Percentiles rank a stretch among this genome's conserved stretches.
Conservation (phyloP, 2,797 vertebrate species). For the Siniperca undulata region DNA sequence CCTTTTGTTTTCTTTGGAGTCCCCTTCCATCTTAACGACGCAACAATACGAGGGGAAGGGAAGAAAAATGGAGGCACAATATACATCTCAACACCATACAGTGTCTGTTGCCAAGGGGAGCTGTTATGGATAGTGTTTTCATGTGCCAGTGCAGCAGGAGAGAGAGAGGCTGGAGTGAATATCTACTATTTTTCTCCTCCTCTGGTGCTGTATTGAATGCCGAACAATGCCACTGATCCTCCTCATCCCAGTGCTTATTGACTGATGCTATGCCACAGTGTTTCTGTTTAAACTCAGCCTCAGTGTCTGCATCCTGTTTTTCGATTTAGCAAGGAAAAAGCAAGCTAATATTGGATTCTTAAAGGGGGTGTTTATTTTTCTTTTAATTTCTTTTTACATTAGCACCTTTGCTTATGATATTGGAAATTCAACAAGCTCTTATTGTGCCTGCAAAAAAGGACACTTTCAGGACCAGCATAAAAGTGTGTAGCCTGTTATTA, state of each 20-base stretch:
- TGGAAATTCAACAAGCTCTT: constrained; percentile 3
- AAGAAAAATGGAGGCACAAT: constrained; percentile 51
- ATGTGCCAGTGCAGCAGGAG: constrained; percentile 37
- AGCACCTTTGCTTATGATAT: constrained; percentile 10
- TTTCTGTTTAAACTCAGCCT: constrained; percentile 53
- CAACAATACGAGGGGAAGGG: constrained; percentile 29
- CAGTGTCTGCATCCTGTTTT: constrained; percentile 54
- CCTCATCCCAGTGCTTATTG: constrained; percentile 67
- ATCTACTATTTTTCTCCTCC: constrained; percentile 57
- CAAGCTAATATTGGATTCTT: constrained; percentile 39
- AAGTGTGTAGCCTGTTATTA: constrained; percentile 2
- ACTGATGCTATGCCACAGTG: constrained; percentile 57
- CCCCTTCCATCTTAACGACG: constrained; percentile 11
- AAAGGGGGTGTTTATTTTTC: neutral
- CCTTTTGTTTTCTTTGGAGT: constrained; percentile 38
- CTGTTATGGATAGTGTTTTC: constrained; percentile 60
- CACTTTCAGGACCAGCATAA: constrained; percentile 9
- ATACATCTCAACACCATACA: constrained; percentile 42
- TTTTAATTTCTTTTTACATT: constrained; percentile 18
- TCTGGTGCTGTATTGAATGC: constrained; percentile 58
- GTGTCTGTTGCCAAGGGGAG: constrained; percentile 51
- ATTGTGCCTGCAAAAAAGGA: constrained; percentile 20
- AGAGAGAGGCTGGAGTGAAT: constrained; percentile 47
- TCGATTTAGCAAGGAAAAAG: constrained; percentile 42
- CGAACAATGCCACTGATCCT: constrained; percentile 69